phyloP scores from a whole-genome alignment of 2,888 invertebrate genomes.

The Bembecia ichneumoniformis region DNA sequence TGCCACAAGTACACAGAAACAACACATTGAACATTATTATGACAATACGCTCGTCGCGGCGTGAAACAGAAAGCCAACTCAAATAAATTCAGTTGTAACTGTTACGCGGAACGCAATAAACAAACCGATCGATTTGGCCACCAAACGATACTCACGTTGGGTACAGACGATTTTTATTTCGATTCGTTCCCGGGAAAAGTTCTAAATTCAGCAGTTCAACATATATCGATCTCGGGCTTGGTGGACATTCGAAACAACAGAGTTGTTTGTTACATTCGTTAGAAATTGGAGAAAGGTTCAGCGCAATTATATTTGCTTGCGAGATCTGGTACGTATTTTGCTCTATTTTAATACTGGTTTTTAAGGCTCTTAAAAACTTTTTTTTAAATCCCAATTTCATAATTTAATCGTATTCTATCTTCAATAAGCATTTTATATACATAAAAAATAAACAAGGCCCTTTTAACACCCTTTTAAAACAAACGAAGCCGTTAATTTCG shows the following conservation, averaged over 20 bases:
- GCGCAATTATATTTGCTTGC: conserved; percentile 4
- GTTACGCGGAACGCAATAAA: conserved; percentile 35
- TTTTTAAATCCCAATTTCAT: too few relatives aligned
- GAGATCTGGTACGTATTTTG: too few relatives aligned
- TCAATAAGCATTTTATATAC: too few relatives aligned
- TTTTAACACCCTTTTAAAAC: too few relatives aligned
- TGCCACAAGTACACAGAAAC: too few relatives aligned
- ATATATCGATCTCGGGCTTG: conserved; percentile 26
- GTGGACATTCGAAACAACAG: conserved; percentile 11
- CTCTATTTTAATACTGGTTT: too few relatives aligned
- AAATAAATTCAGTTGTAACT: conserved; percentile 20
- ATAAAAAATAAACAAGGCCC: too few relatives aligned
- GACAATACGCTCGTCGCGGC: too few relatives aligned
- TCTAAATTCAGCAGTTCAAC: conserved; percentile 23
- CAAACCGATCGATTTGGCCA: conserved; percentile 4
- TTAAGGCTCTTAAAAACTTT: too few relatives aligned
- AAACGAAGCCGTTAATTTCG: too few relatives aligned
- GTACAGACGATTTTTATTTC: conserved; percentile 36
- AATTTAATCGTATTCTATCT: too few relatives aligned
- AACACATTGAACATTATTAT: too few relatives aligned
- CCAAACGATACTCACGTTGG: not conserved
- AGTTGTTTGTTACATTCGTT: not conserved
- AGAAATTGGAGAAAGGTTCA: conserved; percentile 4
- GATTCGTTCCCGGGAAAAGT: conserved; percentile 21
- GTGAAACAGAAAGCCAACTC: conserved; percentile 2